Evolutionary conservation across 2,797 vertebrate genomes (phyloP), one percentile per base, ranked within the genome.

Genomic region (Pseudomugil tenellus): DNA sequence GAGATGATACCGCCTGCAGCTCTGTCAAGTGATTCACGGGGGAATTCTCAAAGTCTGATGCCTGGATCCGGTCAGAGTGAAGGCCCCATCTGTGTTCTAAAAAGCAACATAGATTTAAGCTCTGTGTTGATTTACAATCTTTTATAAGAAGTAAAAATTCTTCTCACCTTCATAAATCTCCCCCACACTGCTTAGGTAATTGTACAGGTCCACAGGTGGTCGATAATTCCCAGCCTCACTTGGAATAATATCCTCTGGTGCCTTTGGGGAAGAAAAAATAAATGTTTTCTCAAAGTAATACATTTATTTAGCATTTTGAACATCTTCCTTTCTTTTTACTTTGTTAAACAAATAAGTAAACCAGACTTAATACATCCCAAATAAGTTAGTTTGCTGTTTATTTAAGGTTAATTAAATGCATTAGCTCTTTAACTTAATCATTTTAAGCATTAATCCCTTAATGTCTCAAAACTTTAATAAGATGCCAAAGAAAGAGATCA

Each of bases 1-100:
- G 96, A 35, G 95, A 90, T 60, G 96, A 94, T 58, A 98, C 95
- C 0, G 95, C 95, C 92, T 98, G 96, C 64, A 98, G 94, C 75
- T 98, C 97, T 3, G 96, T 97, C 81, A 98, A 95, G 68, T 97
- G 95, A 76, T 95, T 96, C 75, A 95, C 94, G 0, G 93, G 81
- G 66, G 96, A 95, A 66, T 83, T 93, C 69, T 97, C 96, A 58
- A 96, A 96, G 25, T 98, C 96, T 0, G 84, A 84, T 35, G 93
- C 87, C 81, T 96, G 92, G 29, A 94, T 85, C 7, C 94, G 95
- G 48, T 95, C 95, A 4, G 93, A 79, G 67, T 95, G 92, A 65
- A 96, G 96, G 3, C 95, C 91, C 96, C 96, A 98, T 82, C 95
- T 96, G 80, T 95, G 94, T 67, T 98, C 97, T 97, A 67, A 72